Evolutionary conservation across 2,797 vertebrate genomes (phyloP).

Genomic region (Darevskia mixta): DNA sequence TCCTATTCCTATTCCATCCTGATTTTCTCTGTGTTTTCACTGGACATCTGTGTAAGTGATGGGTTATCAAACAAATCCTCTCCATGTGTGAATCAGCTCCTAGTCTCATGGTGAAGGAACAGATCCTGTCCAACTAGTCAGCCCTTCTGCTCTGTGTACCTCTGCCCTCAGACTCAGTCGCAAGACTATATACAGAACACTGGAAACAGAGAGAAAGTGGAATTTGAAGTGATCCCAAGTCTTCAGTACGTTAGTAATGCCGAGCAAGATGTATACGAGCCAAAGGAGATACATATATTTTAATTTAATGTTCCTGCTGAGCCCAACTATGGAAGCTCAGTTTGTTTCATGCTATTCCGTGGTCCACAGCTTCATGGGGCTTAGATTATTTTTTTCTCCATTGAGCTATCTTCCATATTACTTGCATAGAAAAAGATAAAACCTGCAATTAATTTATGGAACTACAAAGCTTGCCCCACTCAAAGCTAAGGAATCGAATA

Average conservation of each 20-base stretch:
- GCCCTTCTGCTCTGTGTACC: background rate
- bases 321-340: conserved; percentile 40
- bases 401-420: conserved; percentile 53
- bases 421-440: conserved; percentile 50
- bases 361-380: conserved; percentile 8
- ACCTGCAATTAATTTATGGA: conserved; percentile 57
- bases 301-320: conserved; percentile 45
- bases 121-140: background rate
- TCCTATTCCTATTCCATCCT: background rate
- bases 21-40: background rate
- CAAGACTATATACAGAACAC: background rate
- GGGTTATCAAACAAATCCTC: background rate
- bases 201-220: conserved; percentile 27
- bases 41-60: background rate
- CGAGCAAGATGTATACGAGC: conserved; percentile 21
- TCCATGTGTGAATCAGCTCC: background rate
- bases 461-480: conserved; percentile 48
- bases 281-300: conserved; percentile 1
- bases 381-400: conserved; percentile 64
- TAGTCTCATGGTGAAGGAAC: background rate
- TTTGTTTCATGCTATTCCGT: conserved; percentile 55
- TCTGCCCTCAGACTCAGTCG: conserved; percentile 27
- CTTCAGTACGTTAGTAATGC: conserved; percentile 31
- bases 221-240: conserved; percentile 38
- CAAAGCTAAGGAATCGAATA: conserved; percentile 45